Evolutionary conservation across 2,888 invertebrate species (phyloP), one percentile per base, ranked within the genome.

Genomic region (Ectemnius cavifrons): DNA sequence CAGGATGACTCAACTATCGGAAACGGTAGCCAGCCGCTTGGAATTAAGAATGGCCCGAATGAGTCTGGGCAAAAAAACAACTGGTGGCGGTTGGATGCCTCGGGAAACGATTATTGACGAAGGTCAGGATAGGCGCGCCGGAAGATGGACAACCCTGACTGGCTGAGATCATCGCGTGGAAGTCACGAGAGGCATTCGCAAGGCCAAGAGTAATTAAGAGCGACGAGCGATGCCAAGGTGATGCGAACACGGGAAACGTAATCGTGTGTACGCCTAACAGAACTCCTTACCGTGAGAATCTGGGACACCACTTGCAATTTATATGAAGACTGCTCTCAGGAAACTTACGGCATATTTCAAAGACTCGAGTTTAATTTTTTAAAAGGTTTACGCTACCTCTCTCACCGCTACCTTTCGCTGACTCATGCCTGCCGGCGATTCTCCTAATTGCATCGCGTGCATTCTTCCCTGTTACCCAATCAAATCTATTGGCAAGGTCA

Each of bases 141-240:
- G 77, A 77, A 77, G 77, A 77, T 63, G 63, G 67, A 63, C 60
- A 14, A 16, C 52, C 60, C 72, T 60, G 60, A 11, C 8, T 37
- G 37, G 37, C 37, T 57, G 72, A 66, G 65, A 72, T 69, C 67
- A 75, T 75, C 67, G 59, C 57, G 60, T 56, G 28, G n/a, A 57
- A 71, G 71, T 28, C 49, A 63, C 71, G 75, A 49, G 64, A 65
- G 76, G 59, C 63, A 63, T 57, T 69, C 72, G 76, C 77, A 72
- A 77, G 77, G 77, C 65, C 71, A 68, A 66, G 56, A 72, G 77
- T 76, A 77, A 77, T 77, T 77, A 77, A 77, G 76, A 77, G 76
- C 47, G 72, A 37, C 37, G 6, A 37, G 37, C 37, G 37, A 37
- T 72, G 68, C 71, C 71, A 63, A 68, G 63, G 23, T n/a, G 23